Evolutionary conservation across 2,113 vertebrate genomes (phyloP).

Genomic region (Ramphastos sulfuratus): DNA sequence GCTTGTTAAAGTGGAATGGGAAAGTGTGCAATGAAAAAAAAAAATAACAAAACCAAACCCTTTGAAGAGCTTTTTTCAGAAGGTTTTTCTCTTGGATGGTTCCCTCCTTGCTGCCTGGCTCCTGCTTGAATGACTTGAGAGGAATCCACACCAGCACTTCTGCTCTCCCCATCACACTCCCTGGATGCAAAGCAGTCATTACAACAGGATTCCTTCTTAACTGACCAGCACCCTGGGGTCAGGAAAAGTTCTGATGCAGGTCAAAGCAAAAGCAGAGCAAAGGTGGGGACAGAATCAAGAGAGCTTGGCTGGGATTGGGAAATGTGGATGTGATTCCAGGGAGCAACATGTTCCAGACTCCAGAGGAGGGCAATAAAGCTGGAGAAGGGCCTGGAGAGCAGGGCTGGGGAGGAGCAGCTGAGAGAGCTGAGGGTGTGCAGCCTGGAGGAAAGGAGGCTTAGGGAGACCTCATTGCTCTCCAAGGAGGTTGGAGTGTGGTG

Average conservation of each 20-base stretch:
- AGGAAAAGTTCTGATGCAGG: neutral
- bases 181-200: neutral
- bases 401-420: too few relatives aligned
- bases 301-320: neutral
- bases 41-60: neutral
- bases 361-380: neutral
- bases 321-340: neutral
- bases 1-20: neutral
- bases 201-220: neutral
- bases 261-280: neutral
- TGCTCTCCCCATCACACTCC: neutral
- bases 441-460: too few relatives aligned
- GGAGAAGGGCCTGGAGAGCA: too few relatives aligned
- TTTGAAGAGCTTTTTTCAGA: neutral
- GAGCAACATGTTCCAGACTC: fast-evolving
- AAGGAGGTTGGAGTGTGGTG: too few relatives aligned
- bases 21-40: neutral
- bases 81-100: neutral
- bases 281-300: neutral
- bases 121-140: neutral
- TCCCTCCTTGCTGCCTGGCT: neutral
- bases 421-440: too few relatives aligned
- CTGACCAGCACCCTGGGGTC: neutral
- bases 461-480: too few relatives aligned
- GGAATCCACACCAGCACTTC: neutral